Evolutionary conservation across 2,113 vertebrate genomes (phyloP), one percentile per base, ranked within the genome.

Genomic region (Paramormyrops kingsleyae): DNA sequence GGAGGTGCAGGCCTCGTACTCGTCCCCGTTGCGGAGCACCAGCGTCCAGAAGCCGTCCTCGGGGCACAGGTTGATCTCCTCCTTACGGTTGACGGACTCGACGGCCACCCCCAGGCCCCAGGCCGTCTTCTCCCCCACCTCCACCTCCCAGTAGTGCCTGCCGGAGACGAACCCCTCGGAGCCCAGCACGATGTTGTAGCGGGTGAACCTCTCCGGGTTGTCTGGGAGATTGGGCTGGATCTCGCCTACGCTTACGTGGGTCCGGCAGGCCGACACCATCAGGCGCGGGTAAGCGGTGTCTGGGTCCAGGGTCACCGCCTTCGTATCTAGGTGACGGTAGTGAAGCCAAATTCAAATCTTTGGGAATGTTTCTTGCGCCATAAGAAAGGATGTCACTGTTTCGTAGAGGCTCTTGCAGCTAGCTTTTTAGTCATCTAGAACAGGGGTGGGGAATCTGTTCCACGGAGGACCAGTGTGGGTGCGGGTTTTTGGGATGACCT

Each of bases 71-170:
- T 94, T 97, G 91, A 97, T 95, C 93, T 94, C 96, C 0, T 92
- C 96, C 9, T 96, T 95, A 62, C 97, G 91, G 94, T 97, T 96
- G 88, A 97, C 96, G 0, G 93, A 92, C 59, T 95, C 94, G 0
- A 90, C 91, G 0, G 96, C 97, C 92, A 98, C 96, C 0, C 97
- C 97, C 35, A 97, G 94, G 84, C 97, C 97, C 97, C 97, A 97
- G 12, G 97, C 97, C 1, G 96, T 96, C 91, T 97, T 97, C 80
- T 88, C 90, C 80, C 95, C 96, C 90, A 97, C 97, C 91, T 96
- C 95, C 90, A 97, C 97, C 94, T 97, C 97, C 97, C 97, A 97
- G 94, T 97, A 97, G 94, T 97, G 97, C 35, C 3, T 92, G 85
- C 97, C 97, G 0, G 92, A 92, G 86, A 92, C 56, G 0, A 96